phyloP scores from a whole-genome alignment of 2,113 vertebrate species.

The Pyrgilauda ruficollis region DNA sequence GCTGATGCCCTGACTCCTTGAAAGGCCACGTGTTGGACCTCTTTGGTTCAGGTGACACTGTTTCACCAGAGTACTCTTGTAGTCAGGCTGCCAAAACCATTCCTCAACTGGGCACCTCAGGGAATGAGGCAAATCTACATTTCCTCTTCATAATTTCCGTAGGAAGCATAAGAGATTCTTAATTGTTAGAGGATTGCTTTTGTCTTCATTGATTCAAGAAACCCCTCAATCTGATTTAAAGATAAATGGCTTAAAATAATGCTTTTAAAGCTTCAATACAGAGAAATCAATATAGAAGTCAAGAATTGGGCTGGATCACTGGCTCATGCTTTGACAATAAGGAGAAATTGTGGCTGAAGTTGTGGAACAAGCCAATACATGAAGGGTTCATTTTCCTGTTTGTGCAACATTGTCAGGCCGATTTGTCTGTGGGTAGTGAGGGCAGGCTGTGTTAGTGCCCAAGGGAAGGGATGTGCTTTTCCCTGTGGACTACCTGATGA shows the following conservation, averaged over 20 bases:
- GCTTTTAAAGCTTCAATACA: background rate
- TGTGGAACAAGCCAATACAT: background rate
- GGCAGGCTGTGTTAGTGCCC: background rate
- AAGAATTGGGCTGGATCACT: background rate
- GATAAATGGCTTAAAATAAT: background rate
- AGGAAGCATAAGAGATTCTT: background rate
- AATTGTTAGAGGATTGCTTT: background rate
- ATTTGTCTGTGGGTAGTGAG: background rate
- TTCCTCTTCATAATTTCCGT: background rate
- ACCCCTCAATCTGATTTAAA: background rate
- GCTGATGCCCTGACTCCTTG: background rate
- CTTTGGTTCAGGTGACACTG: background rate
- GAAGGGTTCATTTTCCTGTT: background rate
- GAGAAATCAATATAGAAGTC: background rate
- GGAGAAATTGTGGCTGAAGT: background rate
- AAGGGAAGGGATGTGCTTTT: background rate
- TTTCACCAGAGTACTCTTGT: background rate
- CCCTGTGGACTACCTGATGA: background rate
- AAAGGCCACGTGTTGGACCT: background rate
- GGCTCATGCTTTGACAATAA: background rate
- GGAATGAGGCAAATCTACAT: background rate
- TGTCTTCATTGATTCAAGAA: background rate
- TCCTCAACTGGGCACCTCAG: background rate
- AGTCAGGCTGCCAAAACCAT: background rate
- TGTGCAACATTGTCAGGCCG: background rate